Percentiles rank a stretch among this genome's conserved stretches.
Conservation (phyloP, 1,140 invertebrate genomes). For the Conopomorpha cramerella region DNA sequence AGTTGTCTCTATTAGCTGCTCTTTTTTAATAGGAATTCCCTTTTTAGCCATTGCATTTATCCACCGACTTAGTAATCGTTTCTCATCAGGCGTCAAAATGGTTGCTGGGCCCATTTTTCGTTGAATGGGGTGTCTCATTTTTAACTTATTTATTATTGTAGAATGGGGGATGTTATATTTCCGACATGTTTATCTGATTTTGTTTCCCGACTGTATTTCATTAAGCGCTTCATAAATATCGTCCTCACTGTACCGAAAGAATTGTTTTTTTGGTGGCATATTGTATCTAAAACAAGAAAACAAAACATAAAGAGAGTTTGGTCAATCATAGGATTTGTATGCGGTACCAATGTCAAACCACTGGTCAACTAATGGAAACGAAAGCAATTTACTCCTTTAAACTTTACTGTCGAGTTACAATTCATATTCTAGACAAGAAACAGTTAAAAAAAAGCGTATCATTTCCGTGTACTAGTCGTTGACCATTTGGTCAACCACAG, state of each 20-base stretch:
- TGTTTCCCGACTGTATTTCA: neutral
- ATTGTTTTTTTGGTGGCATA: slow-evolving; percentile 1
- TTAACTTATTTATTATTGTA: slow-evolving; percentile 3
- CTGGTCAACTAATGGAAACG: too few relatives aligned
- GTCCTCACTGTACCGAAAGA: slow-evolving; percentile 3
- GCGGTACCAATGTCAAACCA: too few relatives aligned
- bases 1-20: neutral
- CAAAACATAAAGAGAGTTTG: too few relatives aligned
- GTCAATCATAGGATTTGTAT: too few relatives aligned
- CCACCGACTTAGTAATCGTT: neutral
- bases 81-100: neutral
- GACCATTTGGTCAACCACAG: too few relatives aligned
- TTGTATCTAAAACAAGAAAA: too few relatives aligned
- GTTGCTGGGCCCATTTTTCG: slow-evolving; percentile 2
- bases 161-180: slow-evolving; percentile 1
- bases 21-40: slow-evolving; percentile 1
- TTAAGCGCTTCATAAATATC: slow-evolving; percentile 1
- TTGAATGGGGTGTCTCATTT: neutral
- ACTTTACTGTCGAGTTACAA: too few relatives aligned
- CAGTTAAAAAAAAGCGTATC: too few relatives aligned
- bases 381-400: too few relatives aligned
- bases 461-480: too few relatives aligned
- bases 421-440: too few relatives aligned
- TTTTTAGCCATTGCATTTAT: slow-evolving; percentile 1
- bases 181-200: slow-evolving; percentile 3